These are phyloP conservation scores for Drosophila pallidifrons DNA, from an alignment of 1,140 invertebrate genomes.

Conservation along the genomic window DNA sequence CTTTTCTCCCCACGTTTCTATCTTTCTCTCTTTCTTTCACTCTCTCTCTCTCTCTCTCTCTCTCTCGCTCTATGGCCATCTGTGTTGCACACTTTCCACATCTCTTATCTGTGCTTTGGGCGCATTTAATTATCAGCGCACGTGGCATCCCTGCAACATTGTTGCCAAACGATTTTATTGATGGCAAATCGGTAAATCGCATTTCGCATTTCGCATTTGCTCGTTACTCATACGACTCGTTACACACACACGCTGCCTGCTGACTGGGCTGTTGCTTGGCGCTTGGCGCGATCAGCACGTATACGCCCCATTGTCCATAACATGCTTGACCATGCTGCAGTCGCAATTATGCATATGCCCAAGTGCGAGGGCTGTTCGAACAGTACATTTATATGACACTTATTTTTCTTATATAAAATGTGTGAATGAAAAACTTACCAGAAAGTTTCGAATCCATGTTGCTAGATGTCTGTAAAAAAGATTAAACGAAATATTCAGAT, in stretches of 20 bases:
- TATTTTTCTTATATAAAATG: too few relatives aligned
- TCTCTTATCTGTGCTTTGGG: constrained; percentile 8
- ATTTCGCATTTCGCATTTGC: not conserved
- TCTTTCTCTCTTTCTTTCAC: not conserved
- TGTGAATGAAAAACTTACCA: too few relatives aligned
- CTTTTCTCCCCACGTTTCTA: not conserved
- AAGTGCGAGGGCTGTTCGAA: too few relatives aligned
- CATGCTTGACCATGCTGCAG: not conserved
- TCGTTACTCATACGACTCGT: constrained; percentile 1
- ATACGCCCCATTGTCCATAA: constrained; percentile 13
- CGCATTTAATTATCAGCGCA: constrained; percentile 62
- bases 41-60: not conserved
- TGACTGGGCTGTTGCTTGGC: too few relatives aligned
- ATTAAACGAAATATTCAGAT: too few relatives aligned
- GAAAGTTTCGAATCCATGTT: too few relatives aligned
- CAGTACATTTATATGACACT: too few relatives aligned
- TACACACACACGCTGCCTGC: too few relatives aligned
- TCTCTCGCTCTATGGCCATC: not conserved
- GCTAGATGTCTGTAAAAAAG: too few relatives aligned
- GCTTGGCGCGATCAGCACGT: constrained; percentile 15
- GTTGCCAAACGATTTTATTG: constrained; percentile 36
- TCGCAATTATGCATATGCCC: constrained; percentile 7
- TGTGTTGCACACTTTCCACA: not conserved
- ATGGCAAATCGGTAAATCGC: constrained; percentile 3
- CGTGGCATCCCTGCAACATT: constrained; percentile 54